These are phyloP conservation scores for Chrysodeixis includens DNA, from an alignment of 2,888 invertebrate genomes.

Conservation along the genomic window DNA sequence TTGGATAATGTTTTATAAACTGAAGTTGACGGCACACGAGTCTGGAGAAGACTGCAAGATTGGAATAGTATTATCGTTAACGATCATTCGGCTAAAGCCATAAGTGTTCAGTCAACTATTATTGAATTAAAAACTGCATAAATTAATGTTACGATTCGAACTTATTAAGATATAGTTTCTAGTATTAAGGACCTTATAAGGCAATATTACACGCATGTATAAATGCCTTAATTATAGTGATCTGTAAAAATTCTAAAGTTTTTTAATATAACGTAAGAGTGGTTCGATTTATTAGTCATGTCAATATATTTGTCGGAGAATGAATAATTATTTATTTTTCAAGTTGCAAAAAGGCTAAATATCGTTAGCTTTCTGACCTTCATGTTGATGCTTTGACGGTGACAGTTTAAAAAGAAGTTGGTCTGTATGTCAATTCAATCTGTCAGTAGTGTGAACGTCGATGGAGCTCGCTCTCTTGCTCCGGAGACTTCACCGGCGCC, in stretches of 20 bases:
- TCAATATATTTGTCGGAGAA: slow-evolving; percentile 11
- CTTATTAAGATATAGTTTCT: slow-evolving; percentile 41
- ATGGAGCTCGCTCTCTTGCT: too few species aligned
- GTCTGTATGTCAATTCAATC: too few species aligned
- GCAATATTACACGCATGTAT: slow-evolving; percentile 44
- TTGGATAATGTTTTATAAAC: neutral
- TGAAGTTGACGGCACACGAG: slow-evolving; percentile 38
- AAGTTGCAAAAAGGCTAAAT: too few species aligned
- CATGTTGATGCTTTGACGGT: too few species aligned
- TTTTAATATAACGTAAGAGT: neutral
- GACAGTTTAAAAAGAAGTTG: too few species aligned
- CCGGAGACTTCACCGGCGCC: too few species aligned
- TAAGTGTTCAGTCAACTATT: slow-evolving; percentile 36
- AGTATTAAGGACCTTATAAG: slow-evolving; percentile 21
- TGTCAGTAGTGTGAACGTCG: too few species aligned
- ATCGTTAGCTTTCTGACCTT: too few species aligned
- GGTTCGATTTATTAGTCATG: slow-evolving; percentile 10
- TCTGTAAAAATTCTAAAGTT: slow-evolving; percentile 36
- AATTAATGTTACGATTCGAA: slow-evolving; percentile 46
- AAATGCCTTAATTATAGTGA: slow-evolving; percentile 54
- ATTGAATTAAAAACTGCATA: slow-evolving; percentile 26
- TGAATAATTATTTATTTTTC: too few species aligned
- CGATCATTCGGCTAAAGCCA: slow-evolving; percentile 29
- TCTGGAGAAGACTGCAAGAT: slow-evolving; percentile 41
- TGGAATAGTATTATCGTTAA: slow-evolving; percentile 39